Base-by-base conservation (phyloP, 2,113 vertebrate species). In the Sinocyclocheilus anophthalmus region DNA sequence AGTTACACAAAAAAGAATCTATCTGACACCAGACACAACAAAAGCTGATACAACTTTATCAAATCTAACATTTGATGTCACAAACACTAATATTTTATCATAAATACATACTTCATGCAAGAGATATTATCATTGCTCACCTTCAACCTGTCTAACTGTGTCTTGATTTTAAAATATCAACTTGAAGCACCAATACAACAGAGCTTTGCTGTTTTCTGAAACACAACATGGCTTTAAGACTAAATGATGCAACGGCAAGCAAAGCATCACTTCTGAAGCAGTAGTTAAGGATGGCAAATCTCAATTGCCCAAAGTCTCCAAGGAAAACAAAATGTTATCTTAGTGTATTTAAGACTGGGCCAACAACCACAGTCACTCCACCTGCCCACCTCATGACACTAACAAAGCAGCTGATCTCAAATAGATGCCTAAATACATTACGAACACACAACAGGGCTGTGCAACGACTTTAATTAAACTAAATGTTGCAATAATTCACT, bases 251-350 rank as follows among this genome's bases (percentile, higher is more conserved):
- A 86, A 86, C 55, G 7, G 22, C 4, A 10, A 57, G 80, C 20
- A 83, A 83, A 88, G 84, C 59, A 48, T 65, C 22, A 39, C 26
- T 45, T 48, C 73, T 48, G 75, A 39, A 33, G 57, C 65, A 26
- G n/a, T n/a, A n/a, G n/a, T n/a, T n/a, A n/a, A n/a, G n/a, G n/a
- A n/a, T 10, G 48, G n/a, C 65, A 76, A 50, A 78, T 72, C 67
- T 39, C 22, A 13, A n/a, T 39, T 30, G 33, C 26, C 73, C 26
- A 63, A 12, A 39, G 53, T 48, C 59, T 83, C 81, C 18, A 7
- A 63, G 39, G 24, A 45, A 76, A 76, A 76, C 39, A n/a, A 55
- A 26, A 59, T 81, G 69, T 85, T 86, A 89, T 50, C 26, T 65
- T 26, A 39, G 24, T 50, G 24, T 30, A 80, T 81, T 78, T 67